Conservation (phyloP, 2,888 invertebrate species). For the Aphidius colemani region DNA sequence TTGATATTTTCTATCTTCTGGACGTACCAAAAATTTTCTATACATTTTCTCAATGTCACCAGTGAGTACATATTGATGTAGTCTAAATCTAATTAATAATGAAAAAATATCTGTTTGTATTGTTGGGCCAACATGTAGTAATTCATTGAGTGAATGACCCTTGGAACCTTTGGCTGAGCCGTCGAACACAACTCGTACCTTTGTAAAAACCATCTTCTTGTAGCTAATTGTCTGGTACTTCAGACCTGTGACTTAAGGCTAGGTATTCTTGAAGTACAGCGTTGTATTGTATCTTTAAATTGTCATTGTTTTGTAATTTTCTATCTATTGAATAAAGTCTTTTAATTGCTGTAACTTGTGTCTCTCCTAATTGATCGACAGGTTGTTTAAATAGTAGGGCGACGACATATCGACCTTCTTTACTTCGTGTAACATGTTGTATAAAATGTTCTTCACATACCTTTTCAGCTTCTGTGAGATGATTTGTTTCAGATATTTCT, state of each 20-base stretch:
- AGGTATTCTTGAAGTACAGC: slow-evolving; percentile 31
- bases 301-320: slow-evolving; percentile 22
- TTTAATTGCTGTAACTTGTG: slow-evolving; percentile 19
- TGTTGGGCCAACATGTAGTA: slow-evolving; percentile 35
- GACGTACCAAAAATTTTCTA: slow-evolving; percentile 33
- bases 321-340: slow-evolving; percentile 22
- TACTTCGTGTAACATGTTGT: background rate
- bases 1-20: slow-evolving; percentile 33
- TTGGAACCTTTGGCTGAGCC: slow-evolving; percentile 33
- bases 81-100: slow-evolving; percentile 35
- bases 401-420: slow-evolving; percentile 28
- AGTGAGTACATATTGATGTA: slow-evolving; percentile 35
- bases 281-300: slow-evolving; percentile 18
- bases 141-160: slow-evolving; percentile 31
- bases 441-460: slow-evolving; percentile 31
- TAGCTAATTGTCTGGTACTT: background rate
- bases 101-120: slow-evolving; percentile 38
- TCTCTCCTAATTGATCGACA: slow-evolving; percentile 21
- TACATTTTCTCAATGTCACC: slow-evolving; percentile 41
- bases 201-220: slow-evolving; percentile 34
- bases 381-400: slow-evolving; percentile 28
- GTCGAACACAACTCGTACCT: slow-evolving; percentile 38
- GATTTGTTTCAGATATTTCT: slow-evolving; percentile 18
- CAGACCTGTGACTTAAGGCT: slow-evolving; percentile 31
- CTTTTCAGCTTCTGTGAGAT: slow-evolving; percentile 3